Evolutionary conservation across 2,797 vertebrate species (phyloP).

Genomic region (Amblyopsis hoosieri): DNA sequence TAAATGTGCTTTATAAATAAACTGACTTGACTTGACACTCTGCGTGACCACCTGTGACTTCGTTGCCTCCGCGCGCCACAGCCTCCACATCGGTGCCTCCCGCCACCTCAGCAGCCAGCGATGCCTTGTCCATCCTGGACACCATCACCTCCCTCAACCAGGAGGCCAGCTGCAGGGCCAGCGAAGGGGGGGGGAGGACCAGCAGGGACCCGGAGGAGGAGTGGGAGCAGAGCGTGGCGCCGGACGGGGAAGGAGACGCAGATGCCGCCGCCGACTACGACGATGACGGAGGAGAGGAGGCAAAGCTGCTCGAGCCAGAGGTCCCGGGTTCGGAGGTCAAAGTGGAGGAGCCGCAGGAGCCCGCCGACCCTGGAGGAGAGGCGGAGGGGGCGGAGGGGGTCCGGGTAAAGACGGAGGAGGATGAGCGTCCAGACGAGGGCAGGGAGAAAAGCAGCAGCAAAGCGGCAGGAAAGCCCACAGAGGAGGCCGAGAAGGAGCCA

Average conservation of each 20-base stretch:
- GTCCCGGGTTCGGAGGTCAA: constrained; percentile 65
- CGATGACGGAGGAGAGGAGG: constrained; percentile 62
- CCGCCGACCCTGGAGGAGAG: constrained; percentile 55
- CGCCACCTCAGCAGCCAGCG: constrained; percentile 70
- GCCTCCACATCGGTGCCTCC: constrained; percentile 75
- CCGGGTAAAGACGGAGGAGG: constrained; percentile 59
- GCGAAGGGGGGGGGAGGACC: constrained; percentile 52
- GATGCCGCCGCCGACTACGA: no score
- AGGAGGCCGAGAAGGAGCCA: constrained; percentile 82
- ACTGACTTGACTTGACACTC: no score
- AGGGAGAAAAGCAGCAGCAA: constrained; percentile 79
- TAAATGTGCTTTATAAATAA: no score
- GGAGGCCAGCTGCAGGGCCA: constrained; percentile 82
- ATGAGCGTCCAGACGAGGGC: constrained; percentile 72
- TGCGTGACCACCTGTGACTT: no score
- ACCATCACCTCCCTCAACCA: constrained; percentile 90
- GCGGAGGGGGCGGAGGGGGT: constrained; percentile 44
- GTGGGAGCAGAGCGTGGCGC: constrained; percentile 60
- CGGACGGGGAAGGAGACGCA: constrained; percentile 76
- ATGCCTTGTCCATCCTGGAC: constrained; percentile 93
- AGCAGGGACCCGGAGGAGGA: constrained; percentile 45
- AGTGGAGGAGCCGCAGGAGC: constrained; percentile 70
- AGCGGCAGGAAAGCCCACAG: constrained; percentile 75
- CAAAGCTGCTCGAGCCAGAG: constrained; percentile 44
- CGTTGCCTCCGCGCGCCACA: constrained; percentile 15